Evolutionary conservation across 2,797 vertebrate genomes (phyloP), one percentile per base, ranked within the genome.

Genomic region (Protosalanx chinensis): DNA sequence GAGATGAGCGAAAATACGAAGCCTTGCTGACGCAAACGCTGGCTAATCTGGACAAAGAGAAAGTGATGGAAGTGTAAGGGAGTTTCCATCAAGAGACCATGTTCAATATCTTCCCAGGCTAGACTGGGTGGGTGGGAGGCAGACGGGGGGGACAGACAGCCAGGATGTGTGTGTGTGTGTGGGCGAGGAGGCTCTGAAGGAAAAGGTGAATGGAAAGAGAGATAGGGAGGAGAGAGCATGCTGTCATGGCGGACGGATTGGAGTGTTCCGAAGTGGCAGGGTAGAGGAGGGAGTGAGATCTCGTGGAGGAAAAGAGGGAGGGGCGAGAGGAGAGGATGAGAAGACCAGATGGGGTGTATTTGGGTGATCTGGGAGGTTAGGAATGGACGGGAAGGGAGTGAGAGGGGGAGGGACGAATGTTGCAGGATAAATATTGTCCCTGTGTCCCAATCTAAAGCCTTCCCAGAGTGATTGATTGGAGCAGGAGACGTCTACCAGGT

Each of bases 401-500:
- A 65, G 8, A 18, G 49, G 51, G 56, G 70, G n/a, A 76, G 2
- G 27, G n/a, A 53, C 41, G 75, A 67, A 71, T n/a, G 63, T 53
- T 15, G 57, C 29, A 53, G 65, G 46, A 67, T 67, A 56, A 20
- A 7, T 41, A 7, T 37, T 66, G 71, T 64, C 60, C 12, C 23
- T 4, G 75, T 63, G 35, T 57, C 32, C 0, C 66, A 68, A 69
- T 74, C 73, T 66, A 35, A 80, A 82, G 76, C 66, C 64, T 49
- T 66, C 16, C 37, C 12, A 41, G 6, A 13, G 37, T 6, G 65
- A 67, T 56, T 30, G 49, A 67, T 67, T 30, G 29, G 20, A n/a
- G 46, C 12, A 30, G 46, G 65, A 77, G 37, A 60, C 51, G 67
- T 56, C 32, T 71, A 75, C 81, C 72, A 66, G 56, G 73, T 79